Percentiles rank a stretch among this genome's conserved stretches.
Evolutionary conservation across 2,113 vertebrate species (phyloP).

Genomic region (Tupaia tana): DNA sequence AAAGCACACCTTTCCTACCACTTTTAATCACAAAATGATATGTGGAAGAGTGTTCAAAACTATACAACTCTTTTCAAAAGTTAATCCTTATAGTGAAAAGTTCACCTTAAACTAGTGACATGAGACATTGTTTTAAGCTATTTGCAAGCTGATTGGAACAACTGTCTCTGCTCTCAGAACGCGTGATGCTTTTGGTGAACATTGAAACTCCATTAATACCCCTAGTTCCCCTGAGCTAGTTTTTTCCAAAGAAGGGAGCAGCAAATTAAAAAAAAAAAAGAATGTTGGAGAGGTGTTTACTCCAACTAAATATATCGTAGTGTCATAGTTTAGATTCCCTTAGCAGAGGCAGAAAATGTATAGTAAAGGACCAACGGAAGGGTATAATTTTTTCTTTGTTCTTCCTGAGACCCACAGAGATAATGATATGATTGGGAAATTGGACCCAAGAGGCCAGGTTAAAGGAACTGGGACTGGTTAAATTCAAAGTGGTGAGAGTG

Average conservation of each 20-base stretch:
- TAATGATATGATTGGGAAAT: constrained; percentile 68
- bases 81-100: constrained; percentile 19
- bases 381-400: constrained; percentile 63
- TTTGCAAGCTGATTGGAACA: neutral
- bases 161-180: neutral
- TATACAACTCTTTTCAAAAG: neutral
- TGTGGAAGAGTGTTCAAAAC: neutral
- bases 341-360: constrained; percentile 28
- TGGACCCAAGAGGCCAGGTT: constrained; percentile 24
- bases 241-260: neutral
- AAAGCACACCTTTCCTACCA: neutral
- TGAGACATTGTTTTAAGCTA: neutral
- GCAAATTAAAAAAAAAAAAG: constrained; percentile 1
- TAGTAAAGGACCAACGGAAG: constrained; percentile 1
- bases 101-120: neutral
- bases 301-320: neutral
- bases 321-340: constrained; percentile 53
- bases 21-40: neutral
- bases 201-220: neutral
- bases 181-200: neutral
- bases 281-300: constrained; percentile 3
- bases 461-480: constrained; percentile 2
- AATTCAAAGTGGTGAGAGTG: neutral
- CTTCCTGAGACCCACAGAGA: constrained; percentile 46
- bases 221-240: neutral